phyloP scores from a whole-genome alignment of 2,797 vertebrate species.

The Leptodactylus fallax region DNA sequence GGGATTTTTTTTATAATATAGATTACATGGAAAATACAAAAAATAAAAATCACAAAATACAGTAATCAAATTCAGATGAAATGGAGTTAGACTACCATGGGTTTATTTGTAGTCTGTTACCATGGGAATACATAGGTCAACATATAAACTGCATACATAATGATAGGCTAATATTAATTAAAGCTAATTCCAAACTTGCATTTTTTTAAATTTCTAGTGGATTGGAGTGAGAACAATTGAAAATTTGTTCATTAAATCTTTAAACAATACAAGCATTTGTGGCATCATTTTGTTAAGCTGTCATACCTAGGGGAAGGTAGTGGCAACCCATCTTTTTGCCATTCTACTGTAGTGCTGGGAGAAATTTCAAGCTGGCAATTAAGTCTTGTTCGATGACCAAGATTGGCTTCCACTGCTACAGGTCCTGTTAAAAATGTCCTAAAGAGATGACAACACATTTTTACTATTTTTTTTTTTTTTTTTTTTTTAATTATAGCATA shows the following conservation, averaged over 20 bases:
- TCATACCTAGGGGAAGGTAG: conserved; percentile 82
- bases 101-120: too few relatives aligned
- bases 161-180: too few relatives aligned
- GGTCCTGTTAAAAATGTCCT: conserved; percentile 79
- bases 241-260: background rate
- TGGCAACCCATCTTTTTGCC: conserved; percentile 84
- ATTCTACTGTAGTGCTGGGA: conserved; percentile 78
- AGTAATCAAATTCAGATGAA: too few relatives aligned
- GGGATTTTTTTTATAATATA: too few relatives aligned
- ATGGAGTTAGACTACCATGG: too few relatives aligned
- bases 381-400: conserved; percentile 81
- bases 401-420: conserved; percentile 75
- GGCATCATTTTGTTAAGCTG: background rate
- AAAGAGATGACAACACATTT: conserved; percentile 65
- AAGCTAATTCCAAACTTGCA: too few relatives aligned
- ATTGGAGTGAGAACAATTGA: too few relatives aligned
- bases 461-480: background rate
- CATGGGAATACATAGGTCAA: too few relatives aligned
- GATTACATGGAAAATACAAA: too few relatives aligned
- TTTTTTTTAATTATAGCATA: background rate
- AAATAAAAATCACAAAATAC: too few relatives aligned
- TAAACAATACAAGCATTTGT: background rate
- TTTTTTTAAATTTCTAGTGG: too few relatives aligned
- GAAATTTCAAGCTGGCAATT: conserved; percentile 80
- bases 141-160: too few relatives aligned